Percentiles rank a stretch among this genome's conserved stretches.
Conservation (phyloP, 2,113 vertebrate genomes). For the Erpornis zantholeuca region DNA sequence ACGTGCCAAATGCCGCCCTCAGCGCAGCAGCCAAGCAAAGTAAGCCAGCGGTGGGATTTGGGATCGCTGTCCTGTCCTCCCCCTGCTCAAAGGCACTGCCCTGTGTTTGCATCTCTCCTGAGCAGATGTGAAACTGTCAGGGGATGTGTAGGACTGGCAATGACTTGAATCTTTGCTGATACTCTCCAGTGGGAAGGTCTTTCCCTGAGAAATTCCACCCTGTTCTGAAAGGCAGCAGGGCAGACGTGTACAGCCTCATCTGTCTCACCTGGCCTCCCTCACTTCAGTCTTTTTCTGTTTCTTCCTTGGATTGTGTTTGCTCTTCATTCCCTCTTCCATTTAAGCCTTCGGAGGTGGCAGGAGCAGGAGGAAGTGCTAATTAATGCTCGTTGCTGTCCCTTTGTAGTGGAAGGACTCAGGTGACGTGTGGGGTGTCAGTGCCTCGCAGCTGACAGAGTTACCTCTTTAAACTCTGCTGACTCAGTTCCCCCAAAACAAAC, state of each 20-base stretch:
- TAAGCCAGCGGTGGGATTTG: neutral
- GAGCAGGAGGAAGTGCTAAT: slow-evolving; percentile 20
- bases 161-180: neutral
- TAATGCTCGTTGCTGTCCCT: neutral
- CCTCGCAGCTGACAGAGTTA: neutral
- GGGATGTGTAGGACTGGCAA: neutral
- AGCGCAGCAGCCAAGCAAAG: slow-evolving; percentile 64
- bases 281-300: neutral
- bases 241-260: fast-evolving
- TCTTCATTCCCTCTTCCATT: neutral
- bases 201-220: neutral
- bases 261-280: neutral
- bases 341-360: neutral
- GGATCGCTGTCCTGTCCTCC: neutral
- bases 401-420: slow-evolving; percentile 6
- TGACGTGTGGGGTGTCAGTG: neutral
- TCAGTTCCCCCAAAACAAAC: slow-evolving; percentile 29
- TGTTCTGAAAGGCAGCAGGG: neutral
- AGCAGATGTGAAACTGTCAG: neutral
- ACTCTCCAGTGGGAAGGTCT: neutral
- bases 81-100: neutral
- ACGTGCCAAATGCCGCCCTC: slow-evolving; percentile 74
- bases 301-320: neutral
- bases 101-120: neutral
- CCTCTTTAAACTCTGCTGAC: slow-evolving; percentile 32